phyloP scores from a whole-genome alignment of 2,113 vertebrate genomes.

The Lamprologus lemairii region DNA sequence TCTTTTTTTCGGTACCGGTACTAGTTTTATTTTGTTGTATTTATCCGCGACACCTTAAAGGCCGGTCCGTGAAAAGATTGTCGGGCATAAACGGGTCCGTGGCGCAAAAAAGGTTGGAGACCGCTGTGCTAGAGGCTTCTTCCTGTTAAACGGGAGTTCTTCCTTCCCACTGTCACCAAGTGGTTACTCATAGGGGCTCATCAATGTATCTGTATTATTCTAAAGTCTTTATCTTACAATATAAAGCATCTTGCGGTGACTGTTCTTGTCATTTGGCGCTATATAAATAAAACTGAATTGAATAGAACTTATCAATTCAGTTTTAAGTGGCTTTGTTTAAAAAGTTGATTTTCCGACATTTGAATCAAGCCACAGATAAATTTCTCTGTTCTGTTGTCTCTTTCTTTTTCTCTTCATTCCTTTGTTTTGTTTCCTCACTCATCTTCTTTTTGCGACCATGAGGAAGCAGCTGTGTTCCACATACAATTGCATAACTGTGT shows the following conservation, averaged over 20 bases:
- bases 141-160: neutral
- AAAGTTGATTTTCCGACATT: neutral
- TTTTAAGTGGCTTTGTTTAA: neutral
- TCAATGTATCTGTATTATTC: neutral
- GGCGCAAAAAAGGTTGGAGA: no score
- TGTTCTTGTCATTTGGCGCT: neutral
- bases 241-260: neutral
- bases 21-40: no score
- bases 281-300: neutral
- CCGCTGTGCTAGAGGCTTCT: neutral
- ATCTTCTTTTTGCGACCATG: constrained; percentile 5
- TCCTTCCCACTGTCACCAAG: neutral
- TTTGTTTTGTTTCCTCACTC: neutral
- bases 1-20: fast-evolving
- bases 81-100: no score
- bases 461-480: constrained; percentile 60
- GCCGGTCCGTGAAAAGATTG: no score
- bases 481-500: constrained; percentile 63
- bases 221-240: neutral
- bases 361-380: neutral
- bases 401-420: neutral
- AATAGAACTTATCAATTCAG: neutral
- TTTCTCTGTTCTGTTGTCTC: neutral
- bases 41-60: no score
- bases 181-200: neutral